phyloP scores from a whole-genome alignment of 2,888 invertebrate species.

The Pediacus dermestoides region DNA sequence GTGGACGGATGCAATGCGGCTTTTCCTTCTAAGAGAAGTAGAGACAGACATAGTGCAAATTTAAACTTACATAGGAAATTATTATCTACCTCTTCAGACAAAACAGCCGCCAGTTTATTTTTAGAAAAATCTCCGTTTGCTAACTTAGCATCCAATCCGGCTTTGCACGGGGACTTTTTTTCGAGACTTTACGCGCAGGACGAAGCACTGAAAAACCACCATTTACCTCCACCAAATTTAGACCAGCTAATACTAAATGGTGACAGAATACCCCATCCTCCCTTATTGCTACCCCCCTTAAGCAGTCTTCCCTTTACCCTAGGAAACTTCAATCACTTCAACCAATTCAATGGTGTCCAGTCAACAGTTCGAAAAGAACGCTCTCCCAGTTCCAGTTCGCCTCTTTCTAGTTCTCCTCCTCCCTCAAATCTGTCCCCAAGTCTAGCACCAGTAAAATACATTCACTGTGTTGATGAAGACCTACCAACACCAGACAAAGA shows the following conservation, averaged over 20 bases:
- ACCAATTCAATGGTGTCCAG: constrained; percentile 49
- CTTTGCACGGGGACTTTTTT: constrained; percentile 75
- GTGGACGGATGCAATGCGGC: constrained; percentile 93
- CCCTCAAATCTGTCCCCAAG: constrained; percentile 46
- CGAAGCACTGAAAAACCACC: constrained; percentile 55
- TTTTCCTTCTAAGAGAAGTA: constrained; percentile 87
- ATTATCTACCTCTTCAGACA: constrained; percentile 65
- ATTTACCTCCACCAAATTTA: constrained; percentile 49
- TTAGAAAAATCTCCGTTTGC: constrained; percentile 54
- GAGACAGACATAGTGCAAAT: constrained; percentile 91
- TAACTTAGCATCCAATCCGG: constrained; percentile 57
- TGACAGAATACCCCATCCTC: constrained; percentile 55
- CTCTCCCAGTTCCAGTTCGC: constrained; percentile 55
- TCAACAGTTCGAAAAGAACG: constrained; percentile 43
- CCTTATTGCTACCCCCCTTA: constrained; percentile 59
- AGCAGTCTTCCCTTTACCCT: constrained; percentile 56
- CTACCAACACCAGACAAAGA: constrained; percentile 63
- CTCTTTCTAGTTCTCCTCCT: constrained; percentile 52
- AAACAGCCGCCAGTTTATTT: constrained; percentile 48
- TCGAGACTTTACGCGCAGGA: constrained; percentile 75
- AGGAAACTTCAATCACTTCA: constrained; percentile 45
- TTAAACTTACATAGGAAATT: constrained; percentile 87
- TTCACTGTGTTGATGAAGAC: constrained; percentile 66
- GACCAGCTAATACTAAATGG: constrained; percentile 52
- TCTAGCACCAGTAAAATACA: constrained; percentile 43